Evolutionary conservation across 2,888 invertebrate species (phyloP).

Genomic region (Cyaniris semiargus): DNA sequence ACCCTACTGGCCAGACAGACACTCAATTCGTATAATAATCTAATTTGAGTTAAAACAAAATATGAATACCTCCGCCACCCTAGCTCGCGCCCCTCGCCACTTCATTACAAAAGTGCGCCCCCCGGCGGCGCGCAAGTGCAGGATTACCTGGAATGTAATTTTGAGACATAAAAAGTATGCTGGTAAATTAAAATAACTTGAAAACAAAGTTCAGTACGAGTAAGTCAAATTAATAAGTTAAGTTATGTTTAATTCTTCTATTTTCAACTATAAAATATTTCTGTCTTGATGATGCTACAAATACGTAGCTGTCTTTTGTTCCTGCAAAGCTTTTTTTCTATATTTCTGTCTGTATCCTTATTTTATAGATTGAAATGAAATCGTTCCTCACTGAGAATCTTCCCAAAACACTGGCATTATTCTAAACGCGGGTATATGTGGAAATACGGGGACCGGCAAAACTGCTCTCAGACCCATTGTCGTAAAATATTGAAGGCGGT

Average conservation of each 20-base stretch:
- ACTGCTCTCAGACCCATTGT: slow-evolving; percentile 41
- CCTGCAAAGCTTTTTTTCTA: too few species aligned
- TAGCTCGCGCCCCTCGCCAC: background rate
- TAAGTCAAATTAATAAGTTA: background rate
- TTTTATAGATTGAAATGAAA: background rate
- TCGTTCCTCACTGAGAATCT: background rate
- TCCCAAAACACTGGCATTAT: slow-evolving; percentile 4
- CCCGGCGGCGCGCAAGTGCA: background rate
- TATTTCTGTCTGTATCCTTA: background rate
- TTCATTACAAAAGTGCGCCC: background rate
- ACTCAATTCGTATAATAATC: slow-evolving; percentile 29
- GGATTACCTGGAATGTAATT: background rate
- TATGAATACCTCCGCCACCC: slow-evolving; percentile 9
- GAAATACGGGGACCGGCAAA: slow-evolving; percentile 27
- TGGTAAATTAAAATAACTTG: background rate
- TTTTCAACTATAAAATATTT: too few species aligned
- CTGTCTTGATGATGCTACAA: too few species aligned
- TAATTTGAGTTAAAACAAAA: slow-evolving; percentile 9
- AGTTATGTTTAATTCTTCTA: background rate
- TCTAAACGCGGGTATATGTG: slow-evolving; percentile 17
- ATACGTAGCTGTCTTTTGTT: too few species aligned
- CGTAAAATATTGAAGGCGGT: slow-evolving; percentile 43
- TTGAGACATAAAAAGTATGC: background rate
- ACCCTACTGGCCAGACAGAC: background rate
- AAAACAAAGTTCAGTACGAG: background rate